A percentile compares a stretch with the other conserved stretches of the same genome.
Evolutionary conservation across 2,113 vertebrate species (phyloP).

Genomic region (Cranoglanis bouderius): DNA sequence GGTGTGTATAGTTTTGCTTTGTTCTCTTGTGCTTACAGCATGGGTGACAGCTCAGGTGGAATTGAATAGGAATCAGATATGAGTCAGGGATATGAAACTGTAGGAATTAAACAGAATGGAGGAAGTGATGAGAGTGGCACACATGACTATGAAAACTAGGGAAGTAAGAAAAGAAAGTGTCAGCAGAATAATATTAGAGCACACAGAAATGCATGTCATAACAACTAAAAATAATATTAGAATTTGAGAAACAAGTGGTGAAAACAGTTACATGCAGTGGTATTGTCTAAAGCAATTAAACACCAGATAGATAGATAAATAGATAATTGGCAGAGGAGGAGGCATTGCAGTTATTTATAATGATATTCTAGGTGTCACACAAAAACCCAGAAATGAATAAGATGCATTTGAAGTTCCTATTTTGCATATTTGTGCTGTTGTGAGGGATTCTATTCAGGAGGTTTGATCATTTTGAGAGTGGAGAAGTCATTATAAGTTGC

Average conservation of each 20-base stretch:
- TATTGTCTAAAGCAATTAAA: neutral
- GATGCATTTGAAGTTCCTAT: no score
- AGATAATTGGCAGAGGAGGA: no score
- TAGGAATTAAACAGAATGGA: neutral
- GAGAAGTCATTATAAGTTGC: no score
- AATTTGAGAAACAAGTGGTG: neutral
- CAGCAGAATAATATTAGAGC: neutral
- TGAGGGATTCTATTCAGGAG: no score
- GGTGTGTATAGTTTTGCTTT: neutral
- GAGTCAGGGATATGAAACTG: neutral
- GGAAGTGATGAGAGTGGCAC: neutral
- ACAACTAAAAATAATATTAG: neutral
- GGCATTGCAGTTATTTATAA: no score
- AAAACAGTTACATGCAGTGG: neutral
- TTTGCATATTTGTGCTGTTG: no score
- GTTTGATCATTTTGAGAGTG: no score
- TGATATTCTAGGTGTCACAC: no score
- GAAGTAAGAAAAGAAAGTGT: neutral
- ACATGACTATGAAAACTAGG: neutral
- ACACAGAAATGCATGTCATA: neutral
- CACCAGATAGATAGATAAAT: neutral
- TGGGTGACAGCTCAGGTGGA: neutral
- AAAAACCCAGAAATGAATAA: no score
- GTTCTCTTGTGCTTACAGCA: neutral
- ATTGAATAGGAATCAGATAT: neutral